Evolutionary conservation across 2,113 vertebrate genomes (phyloP), one percentile per base, ranked within the genome.

Genomic region (Megalops atlanticus): DNA sequence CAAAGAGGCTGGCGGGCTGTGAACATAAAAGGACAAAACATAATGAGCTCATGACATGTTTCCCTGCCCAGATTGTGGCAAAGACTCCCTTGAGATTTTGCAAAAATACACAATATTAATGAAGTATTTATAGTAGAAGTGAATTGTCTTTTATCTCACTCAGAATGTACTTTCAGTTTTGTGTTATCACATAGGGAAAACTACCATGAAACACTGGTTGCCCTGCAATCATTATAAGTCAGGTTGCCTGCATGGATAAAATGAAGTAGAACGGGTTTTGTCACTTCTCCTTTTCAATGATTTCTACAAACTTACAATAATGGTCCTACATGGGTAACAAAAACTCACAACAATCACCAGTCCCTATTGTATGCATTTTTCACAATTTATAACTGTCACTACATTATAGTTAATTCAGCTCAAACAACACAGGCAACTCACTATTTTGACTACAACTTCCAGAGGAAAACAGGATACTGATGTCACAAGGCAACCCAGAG

Each of bases 11-110:
- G 14, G 43, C 14, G 43, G 43, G 11, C 24, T 11, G n/a, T 64
- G 58, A 64, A 64, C 58, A 64, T 64, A 64, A 64, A 64, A 64
- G 58, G 58, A 15, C n/a, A 64, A 54, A 54, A 54, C 7, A 54
- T 54, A 54, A 27, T n/a, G 52, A 6, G n/a, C 5, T n/a, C 5
- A 7, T 2, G 21, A 4, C 7, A 24, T 58, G 52, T 58, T 24
- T 58, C 52, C 52, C 43, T 24, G 18, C 24, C 52, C 58, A 64
- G 31, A 27, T 31, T 64, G 4, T 10, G 58, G 58, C 24, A 64
- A 31, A 31, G 58, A 64, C 54, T 64, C 54, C 58, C 27, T n/a
- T 31, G 27, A 24, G 58, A 1, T 31, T 24, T n/a, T 31, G 54
- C n/a, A 31, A 64, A 64, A 31, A 64, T 64, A 64, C 31, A 58